phyloP scores from a whole-genome alignment of 2,113 vertebrate species.

The Polypterus senegalus region DNA sequence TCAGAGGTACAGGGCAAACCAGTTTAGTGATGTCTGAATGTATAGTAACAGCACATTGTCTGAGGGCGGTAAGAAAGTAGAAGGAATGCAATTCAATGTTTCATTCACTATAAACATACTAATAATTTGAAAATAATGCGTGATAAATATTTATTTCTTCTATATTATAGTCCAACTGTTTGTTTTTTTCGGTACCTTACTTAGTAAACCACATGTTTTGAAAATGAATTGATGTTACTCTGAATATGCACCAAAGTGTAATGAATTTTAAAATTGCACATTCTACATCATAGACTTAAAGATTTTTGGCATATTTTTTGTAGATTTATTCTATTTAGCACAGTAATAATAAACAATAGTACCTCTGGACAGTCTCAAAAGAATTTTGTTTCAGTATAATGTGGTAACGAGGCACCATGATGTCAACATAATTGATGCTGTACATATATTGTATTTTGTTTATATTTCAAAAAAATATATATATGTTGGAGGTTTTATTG shows the following conservation, averaged over 20 bases:
- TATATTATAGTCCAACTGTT: not conserved
- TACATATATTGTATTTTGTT: too few species aligned
- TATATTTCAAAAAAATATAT: constrained; percentile 1
- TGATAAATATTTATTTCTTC: not conserved
- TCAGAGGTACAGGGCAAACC: constrained; percentile 6
- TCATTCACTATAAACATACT: not conserved
- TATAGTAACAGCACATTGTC: not conserved
- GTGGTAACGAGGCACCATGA: constrained; percentile 3
- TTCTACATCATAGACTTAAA: too few species aligned
- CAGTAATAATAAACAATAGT: too few species aligned
- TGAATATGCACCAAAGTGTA: too few species aligned
- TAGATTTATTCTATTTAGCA: too few species aligned
- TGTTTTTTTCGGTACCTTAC: not conserved
- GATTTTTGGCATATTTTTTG: too few species aligned
- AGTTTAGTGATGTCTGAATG: not conserved
- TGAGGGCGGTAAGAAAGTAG: not conserved
- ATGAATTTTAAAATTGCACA: too few species aligned
- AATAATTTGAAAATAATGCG: not conserved
- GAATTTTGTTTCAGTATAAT: not conserved
- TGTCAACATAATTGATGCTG: constrained; percentile 1
- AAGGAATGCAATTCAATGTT: too few species aligned
- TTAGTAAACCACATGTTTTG: too few species aligned
- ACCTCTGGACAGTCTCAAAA: too few species aligned
- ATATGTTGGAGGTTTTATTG: constrained; percentile 4
- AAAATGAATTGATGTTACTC: too few species aligned